A percentile compares a stretch with the other conserved stretches of the same genome.
Evolutionary conservation across 2,797 vertebrate species (phyloP).

Genomic region (Heterohyrax brucei): DNA sequence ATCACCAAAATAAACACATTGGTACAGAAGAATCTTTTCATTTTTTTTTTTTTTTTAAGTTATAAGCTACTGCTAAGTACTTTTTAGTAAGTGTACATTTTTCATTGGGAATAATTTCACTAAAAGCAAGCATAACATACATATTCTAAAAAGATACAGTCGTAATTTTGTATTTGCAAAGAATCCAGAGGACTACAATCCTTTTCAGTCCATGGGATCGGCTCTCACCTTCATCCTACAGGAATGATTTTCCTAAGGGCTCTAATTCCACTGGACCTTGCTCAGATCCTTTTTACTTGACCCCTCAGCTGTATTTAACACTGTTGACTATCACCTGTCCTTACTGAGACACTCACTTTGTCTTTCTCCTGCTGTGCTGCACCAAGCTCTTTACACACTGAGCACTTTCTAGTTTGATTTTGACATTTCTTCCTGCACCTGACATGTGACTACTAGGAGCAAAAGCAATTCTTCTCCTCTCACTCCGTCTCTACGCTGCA

Average conservation of each 20-base stretch:
- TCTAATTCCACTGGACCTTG: background rate
- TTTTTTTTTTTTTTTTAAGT: conserved; percentile 54
- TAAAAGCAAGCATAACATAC: background rate
- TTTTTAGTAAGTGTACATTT: background rate
- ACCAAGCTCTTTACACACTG: background rate
- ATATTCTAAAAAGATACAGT: background rate
- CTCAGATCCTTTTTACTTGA: background rate
- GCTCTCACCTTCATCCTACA: background rate
- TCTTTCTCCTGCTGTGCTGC: background rate
- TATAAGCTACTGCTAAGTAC: background rate
- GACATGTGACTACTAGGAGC: background rate
- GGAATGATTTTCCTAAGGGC: background rate
- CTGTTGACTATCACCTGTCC: no score
- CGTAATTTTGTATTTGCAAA: conserved; percentile 6
- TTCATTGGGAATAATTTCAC: background rate
- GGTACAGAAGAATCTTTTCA: conserved; percentile 54
- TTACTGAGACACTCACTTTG: background rate
- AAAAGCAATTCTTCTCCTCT: background rate
- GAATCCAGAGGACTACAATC: background rate
- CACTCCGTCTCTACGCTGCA: background rate
- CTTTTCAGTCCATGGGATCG: background rate
- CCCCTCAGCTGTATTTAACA: background rate
- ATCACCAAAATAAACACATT: conserved; percentile 22
- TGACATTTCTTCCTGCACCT: background rate
- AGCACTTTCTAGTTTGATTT: background rate